phyloP scores from a whole-genome alignment of 2,797 vertebrate species.

The Meda fulgida region DNA sequence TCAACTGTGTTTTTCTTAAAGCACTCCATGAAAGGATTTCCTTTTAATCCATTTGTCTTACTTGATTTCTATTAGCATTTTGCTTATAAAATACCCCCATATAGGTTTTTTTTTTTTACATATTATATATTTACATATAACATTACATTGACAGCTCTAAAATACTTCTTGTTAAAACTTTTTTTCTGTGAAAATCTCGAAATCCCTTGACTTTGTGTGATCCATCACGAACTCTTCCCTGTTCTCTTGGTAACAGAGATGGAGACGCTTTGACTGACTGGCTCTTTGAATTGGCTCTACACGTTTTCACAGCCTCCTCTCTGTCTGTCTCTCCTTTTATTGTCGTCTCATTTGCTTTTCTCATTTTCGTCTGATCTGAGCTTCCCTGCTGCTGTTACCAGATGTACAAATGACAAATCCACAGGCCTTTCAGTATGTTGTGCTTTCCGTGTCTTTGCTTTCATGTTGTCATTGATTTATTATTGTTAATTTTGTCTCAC shows the following conservation, averaged over 20 bases:
- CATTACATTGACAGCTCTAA: too few species aligned
- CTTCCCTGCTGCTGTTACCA: conserved; percentile 33
- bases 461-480: conserved; percentile 33
- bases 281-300: conserved; percentile 33
- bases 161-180: too few species aligned
- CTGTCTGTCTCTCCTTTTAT: conserved; percentile 42
- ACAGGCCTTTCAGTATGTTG: neutral
- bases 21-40: conserved; percentile 11
- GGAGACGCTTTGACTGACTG: conserved; percentile 29
- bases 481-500: neutral
- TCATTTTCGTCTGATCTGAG: conserved; percentile 37
- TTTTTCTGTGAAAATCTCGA: neutral
- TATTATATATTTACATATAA: too few species aligned
- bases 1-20: conserved; percentile 17
- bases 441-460: neutral
- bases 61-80: neutral
- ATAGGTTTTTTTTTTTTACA: too few species aligned
- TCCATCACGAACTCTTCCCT: neutral
- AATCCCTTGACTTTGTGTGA: neutral
- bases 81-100: too few species aligned
- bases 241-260: conserved; percentile 18
- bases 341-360: conserved; percentile 42
- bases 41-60: conserved; percentile 3
- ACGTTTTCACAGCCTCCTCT: conserved; percentile 47
- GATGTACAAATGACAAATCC: conserved; percentile 44